A percentile compares a stretch with the other conserved stretches of the same genome.
phyloP scores from a whole-genome alignment of 2,113 vertebrate species.

The Ophiodon elongatus region DNA sequence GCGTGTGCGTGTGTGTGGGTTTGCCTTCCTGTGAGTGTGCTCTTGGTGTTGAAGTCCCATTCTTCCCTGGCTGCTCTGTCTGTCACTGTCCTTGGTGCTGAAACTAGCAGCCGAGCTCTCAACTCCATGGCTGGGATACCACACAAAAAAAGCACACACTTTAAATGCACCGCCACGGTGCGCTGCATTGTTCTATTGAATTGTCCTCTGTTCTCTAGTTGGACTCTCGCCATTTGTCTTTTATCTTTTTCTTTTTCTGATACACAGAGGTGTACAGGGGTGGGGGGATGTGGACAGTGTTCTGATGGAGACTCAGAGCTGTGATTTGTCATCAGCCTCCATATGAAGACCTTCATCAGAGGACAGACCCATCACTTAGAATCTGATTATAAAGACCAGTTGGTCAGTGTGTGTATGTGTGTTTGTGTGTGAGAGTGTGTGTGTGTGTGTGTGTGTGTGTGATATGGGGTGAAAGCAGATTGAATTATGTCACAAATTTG shows the following conservation, averaged over 20 bases:
- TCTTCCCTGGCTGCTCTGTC: conserved; percentile 25
- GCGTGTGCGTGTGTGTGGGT: conserved; percentile 6
- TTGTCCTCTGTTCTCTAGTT: conserved; percentile 8
- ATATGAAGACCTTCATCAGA: conserved; percentile 81
- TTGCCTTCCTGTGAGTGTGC: conserved; percentile 3
- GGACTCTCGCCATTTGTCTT: conserved; percentile 14
- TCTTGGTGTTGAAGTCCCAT: conserved; percentile 33
- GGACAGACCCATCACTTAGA: conserved; percentile 76
- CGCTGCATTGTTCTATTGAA: background rate
- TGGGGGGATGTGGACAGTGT: conserved; percentile 57
- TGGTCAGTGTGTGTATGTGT: conserved; percentile 36
- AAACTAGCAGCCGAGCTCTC: conserved; percentile 19
- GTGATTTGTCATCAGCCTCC: conserved; percentile 78
- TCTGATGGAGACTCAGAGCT: conserved; percentile 72
- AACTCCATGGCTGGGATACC: conserved; percentile 38
- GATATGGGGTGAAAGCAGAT: background rate
- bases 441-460: background rate
- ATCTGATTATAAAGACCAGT: conserved; percentile 72
- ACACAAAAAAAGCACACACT: conserved; percentile 11
- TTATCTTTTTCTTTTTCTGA: background rate
- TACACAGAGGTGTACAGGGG: background rate
- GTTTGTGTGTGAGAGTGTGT: conserved; percentile 1
- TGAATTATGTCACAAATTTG: conserved; percentile 8
- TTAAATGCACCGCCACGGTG: background rate
- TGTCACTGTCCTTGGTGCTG: conserved; percentile 79